These are phyloP conservation scores for Epizoanthus rinbou DNA, from an alignment of 92 coral and sea anemone genomes.

Conservation along the genomic window DNA sequence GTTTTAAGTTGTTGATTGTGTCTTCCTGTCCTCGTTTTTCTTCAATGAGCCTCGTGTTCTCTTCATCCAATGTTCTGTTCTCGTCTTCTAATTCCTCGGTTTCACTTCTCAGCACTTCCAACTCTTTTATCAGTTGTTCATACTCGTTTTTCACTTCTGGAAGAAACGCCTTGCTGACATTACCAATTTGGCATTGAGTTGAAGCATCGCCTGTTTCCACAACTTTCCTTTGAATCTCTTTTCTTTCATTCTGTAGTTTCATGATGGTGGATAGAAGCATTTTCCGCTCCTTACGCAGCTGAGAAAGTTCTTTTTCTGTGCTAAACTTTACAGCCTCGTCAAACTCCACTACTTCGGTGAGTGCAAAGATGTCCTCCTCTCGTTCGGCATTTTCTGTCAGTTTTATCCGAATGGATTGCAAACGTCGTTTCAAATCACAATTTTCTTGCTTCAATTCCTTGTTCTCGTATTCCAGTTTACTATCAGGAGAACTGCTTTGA, in stretches of 20 bases:
- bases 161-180: slow-evolving; percentile 43
- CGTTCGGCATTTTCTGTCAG: slow-evolving; percentile 59
- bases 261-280: slow-evolving; percentile 77
- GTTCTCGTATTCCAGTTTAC: slow-evolving; percentile 70
- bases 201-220: slow-evolving; percentile 47
- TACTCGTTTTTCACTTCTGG: slow-evolving; percentile 55
- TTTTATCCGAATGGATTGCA: slow-evolving; percentile 55
- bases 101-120: slow-evolving; percentile 61
- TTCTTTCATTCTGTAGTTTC: slow-evolving; percentile 69
- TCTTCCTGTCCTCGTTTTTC: slow-evolving; percentile 87
- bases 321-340: slow-evolving; percentile 44
- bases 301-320: slow-evolving; percentile 62
- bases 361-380: slow-evolving; percentile 57
- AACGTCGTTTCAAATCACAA: slow-evolving; percentile 58
- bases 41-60: slow-evolving; percentile 80
- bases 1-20: slow-evolving; percentile 80
- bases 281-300: slow-evolving; percentile 73
- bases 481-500: slow-evolving; percentile 42
- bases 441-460: slow-evolving; percentile 60
- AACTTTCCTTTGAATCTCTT: slow-evolving; percentile 20
- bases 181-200: slow-evolving; percentile 70
- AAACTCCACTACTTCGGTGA: slow-evolving; percentile 41
- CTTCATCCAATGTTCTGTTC: slow-evolving; percentile 80
- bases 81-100: slow-evolving; percentile 79
- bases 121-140: slow-evolving; percentile 61